Evolutionary conservation across 2,113 vertebrate genomes (phyloP).

Genomic region (Melanerpes aurifrons): DNA sequence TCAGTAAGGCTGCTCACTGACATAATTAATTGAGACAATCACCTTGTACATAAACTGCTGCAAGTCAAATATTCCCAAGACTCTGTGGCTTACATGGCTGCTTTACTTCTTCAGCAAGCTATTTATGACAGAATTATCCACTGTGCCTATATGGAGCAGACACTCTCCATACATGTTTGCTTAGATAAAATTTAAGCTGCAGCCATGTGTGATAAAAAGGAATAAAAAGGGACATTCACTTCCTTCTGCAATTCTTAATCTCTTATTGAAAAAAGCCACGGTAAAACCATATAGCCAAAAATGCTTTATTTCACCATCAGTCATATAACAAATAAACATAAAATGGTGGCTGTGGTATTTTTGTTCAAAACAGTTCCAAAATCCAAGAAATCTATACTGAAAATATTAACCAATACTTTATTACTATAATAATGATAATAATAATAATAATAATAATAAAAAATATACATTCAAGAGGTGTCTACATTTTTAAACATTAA

Average conservation of each 20-base stretch:
- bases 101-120: background rate
- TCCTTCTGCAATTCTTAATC: background rate
- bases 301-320: slow-evolving; percentile 64
- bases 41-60: background rate
- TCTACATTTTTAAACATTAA: slow-evolving; percentile 63
- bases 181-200: background rate
- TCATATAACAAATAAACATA: background rate
- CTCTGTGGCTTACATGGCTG: background rate
- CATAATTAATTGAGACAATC: too few species aligned
- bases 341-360: slow-evolving; percentile 4
- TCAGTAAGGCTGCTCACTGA: background rate
- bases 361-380: slow-evolving; percentile 36
- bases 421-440: slow-evolving; percentile 72
- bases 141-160: background rate
- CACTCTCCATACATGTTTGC: background rate
- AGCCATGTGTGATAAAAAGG: background rate
- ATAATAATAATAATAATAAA: slow-evolving; percentile 58
- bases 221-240: background rate
- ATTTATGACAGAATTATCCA: background rate
- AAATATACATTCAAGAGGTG: slow-evolving; percentile 46
- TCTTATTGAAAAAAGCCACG: slow-evolving; percentile 34
- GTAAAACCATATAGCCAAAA: slow-evolving; percentile 36
- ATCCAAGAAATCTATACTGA: slow-evolving; percentile 2
- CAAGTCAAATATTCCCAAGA: background rate
- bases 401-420: slow-evolving; percentile 39